phyloP scores from a whole-genome alignment of 2,888 invertebrate species.

The Thera obeliscata region DNA sequence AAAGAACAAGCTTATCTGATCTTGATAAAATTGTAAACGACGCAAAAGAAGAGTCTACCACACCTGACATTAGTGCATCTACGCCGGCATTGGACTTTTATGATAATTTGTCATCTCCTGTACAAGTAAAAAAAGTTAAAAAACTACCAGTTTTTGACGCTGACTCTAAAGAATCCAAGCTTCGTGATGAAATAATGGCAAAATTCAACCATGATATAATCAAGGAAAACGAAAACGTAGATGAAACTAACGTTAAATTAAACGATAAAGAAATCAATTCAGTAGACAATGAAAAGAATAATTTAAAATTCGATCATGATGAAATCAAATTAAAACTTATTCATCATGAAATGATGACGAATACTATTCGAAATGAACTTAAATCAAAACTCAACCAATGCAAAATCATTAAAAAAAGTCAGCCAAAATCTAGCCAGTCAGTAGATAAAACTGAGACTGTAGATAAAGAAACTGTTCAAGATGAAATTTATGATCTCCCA shows the following conservation, averaged over 20 bases:
- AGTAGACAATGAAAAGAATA: background rate
- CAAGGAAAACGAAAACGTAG: background rate
- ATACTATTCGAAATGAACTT: background rate
- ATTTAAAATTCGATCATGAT: background rate
- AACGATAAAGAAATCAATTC: background rate
- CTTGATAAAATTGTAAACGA: constrained; percentile 46
- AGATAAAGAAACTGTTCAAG: constrained; percentile 1
- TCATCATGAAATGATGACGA: background rate
- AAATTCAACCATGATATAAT: constrained; percentile 10
- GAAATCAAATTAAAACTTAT: constrained; percentile 1
- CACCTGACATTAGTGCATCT: constrained; percentile 16
- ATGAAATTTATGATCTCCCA: constrained; percentile 26
- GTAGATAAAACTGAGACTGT: background rate
- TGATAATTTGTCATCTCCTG: constrained; percentile 8
- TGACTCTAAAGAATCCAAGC: constrained; percentile 11
- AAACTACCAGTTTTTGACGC: constrained; percentile 10
- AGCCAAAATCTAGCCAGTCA: background rate
- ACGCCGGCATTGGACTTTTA: constrained; percentile 18
- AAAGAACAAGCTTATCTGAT: constrained; percentile 48
- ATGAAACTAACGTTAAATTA: background rate
- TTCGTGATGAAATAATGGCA: constrained; percentile 26
- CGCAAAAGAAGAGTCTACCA: constrained; percentile 11
- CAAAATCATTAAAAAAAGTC: background rate
- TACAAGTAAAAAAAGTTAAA: background rate
- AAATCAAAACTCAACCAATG: background rate